Conservation (phyloP, 2,113 vertebrate genomes). For the Cololabis saira region DNA sequence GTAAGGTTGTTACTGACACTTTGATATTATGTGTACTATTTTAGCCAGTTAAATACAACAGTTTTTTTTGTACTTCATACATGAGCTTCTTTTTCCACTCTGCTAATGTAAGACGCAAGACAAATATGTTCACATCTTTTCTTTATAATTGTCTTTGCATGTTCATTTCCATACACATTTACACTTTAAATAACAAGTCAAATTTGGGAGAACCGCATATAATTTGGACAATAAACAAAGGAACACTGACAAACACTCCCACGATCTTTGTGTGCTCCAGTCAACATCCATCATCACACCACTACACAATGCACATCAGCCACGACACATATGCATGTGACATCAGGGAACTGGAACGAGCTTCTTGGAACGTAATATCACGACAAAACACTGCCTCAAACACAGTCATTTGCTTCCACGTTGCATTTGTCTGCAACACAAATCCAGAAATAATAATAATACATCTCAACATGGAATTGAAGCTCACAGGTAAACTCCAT, state of each 20-base stretch:
- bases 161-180: slow-evolving; percentile 65
- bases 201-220: slow-evolving; percentile 53
- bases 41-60: slow-evolving; percentile 46
- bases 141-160: slow-evolving; percentile 67
- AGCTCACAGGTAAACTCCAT: slow-evolving; percentile 43
- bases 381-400: slow-evolving; percentile 47
- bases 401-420: slow-evolving; percentile 38
- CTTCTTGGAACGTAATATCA: slow-evolving; percentile 37
- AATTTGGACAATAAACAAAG: slow-evolving; percentile 53
- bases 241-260: slow-evolving; percentile 49
- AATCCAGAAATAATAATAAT: slow-evolving; percentile 18
- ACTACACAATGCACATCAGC: slow-evolving; percentile 29
- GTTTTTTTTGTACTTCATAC: slow-evolving; percentile 4
- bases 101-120: slow-evolving; percentile 2
- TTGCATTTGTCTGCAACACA: slow-evolving; percentile 25
- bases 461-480: slow-evolving; percentile 29
- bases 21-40: slow-evolving; percentile 35
- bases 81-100: background rate
- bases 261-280: slow-evolving; percentile 11
- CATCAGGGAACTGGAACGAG: slow-evolving; percentile 29
- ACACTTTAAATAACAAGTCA: slow-evolving; percentile 59
- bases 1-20: slow-evolving; percentile 24
- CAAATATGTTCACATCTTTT: slow-evolving; percentile 20
- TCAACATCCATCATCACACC: slow-evolving; percentile 30
- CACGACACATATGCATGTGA: slow-evolving; percentile 31